Conservation (phyloP, 2,888 invertebrate species). For the Coronaproctus castanopsis region DNA sequence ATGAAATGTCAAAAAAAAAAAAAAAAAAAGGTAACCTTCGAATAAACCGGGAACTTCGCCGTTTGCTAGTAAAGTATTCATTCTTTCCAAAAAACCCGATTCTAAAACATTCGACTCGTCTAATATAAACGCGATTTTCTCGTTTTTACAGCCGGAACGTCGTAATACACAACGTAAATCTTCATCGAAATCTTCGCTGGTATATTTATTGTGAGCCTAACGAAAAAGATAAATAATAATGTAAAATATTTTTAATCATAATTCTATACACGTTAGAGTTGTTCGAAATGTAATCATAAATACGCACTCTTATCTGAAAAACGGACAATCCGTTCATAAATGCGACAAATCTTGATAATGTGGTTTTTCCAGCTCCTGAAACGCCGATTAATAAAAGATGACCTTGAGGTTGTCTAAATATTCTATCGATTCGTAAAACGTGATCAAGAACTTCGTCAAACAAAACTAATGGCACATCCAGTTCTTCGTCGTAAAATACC, state of each 20-base stretch:
- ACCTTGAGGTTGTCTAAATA: constrained; percentile 97
- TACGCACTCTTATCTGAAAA: constrained; percentile 83
- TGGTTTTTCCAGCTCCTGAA: constrained; percentile 97
- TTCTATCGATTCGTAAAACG: constrained; percentile 92
- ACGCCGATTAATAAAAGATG: constrained; percentile 94
- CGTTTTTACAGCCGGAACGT: constrained; percentile 78
- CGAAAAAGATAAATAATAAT: too few species aligned
- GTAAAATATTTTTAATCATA: constrained; percentile 8
- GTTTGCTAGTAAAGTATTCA: constrained; percentile 96
- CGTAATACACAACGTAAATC: constrained; percentile 76
- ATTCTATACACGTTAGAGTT: too few species aligned
- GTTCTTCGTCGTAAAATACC: constrained; percentile 97
- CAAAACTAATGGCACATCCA: constrained; percentile 91
- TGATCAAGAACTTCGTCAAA: constrained; percentile 99
- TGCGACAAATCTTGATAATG: constrained; percentile 93
- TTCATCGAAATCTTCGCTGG: constrained; percentile 96
- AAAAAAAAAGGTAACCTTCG: constrained; percentile 34
- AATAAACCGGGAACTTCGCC: constrained; percentile 92
- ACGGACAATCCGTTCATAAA: constrained; percentile 99
- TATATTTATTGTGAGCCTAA: constrained; percentile 94
- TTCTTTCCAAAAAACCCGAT: constrained; percentile 93
- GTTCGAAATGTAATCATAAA: too few species aligned
- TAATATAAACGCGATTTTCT: constrained; percentile 96
- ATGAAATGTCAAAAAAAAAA: too few species aligned
- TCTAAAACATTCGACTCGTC: constrained; percentile 98